Base-by-base conservation (phyloP, 2,888 invertebrate species). In the Malacosoma neustria region DNA sequence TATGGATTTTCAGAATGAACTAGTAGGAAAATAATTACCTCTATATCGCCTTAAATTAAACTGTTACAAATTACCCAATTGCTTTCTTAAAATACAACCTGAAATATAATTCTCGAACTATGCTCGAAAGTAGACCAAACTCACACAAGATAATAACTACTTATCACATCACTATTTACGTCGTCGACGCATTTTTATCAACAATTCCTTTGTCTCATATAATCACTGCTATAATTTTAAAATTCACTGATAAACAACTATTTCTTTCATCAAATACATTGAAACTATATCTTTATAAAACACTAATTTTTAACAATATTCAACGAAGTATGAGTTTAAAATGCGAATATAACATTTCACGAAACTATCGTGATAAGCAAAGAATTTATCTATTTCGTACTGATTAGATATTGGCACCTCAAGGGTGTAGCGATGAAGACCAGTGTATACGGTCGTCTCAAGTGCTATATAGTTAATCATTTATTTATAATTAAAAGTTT, bases 341-440 rank as follows among this genome's bases (percentile, higher is more conserved):
- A 41, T 50, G 64, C 63, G 63, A 72, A 69, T 65, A 70, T 61
- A 54, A 61, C 54, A 59, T 57, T 64, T 53, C 45, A 60, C 49
- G 58, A 65, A 70, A 74, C 71, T 68, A 71, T 71, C 62, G 70
- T 54, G 76, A 75, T 77, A 76, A 73, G 61, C 67, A 37, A 52
- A 42, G 42, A 48, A 61, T 62, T 74, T 81, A 80, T 82, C 79
- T 72, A 54, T 52, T 57, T 51, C 45, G 46, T 34, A 48, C 61
- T 61, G 84, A 84, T 84, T 72, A 84, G 84, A 84, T 82, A 82
- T 65, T 54, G 62, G 49, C 48, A 49, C 49, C 65, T 74, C 72
- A 74, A 79, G 79, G 72, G 74, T 73, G 5, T 22, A 22, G 6
- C 22, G 9, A 22, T 22, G 22, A 22, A 9, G 9, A 22, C 5